A percentile compares a stretch with the other conserved stretches of the same genome.
These are phyloP conservation scores for Glaucopsyche alexis DNA, from an alignment of 2,888 invertebrate species.

Conservation along the genomic window DNA sequence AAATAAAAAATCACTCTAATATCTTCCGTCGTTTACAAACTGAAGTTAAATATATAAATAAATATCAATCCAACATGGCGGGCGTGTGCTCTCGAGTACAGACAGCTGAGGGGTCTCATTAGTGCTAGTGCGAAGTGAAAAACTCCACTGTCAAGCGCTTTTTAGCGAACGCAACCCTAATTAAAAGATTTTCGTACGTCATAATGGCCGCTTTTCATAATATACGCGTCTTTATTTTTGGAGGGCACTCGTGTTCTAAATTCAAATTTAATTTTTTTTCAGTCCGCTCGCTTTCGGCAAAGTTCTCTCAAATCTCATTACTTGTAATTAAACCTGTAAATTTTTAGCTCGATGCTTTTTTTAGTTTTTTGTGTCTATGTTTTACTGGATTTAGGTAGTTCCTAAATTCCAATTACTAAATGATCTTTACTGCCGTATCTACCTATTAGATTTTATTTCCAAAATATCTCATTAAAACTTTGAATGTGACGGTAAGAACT, in stretches of 20 bases:
- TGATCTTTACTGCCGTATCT: background rate
- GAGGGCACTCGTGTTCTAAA: constrained; percentile 24
- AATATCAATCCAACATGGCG: constrained; percentile 30
- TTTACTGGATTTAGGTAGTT: background rate
- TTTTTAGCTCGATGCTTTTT: background rate
- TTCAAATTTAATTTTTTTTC: constrained; percentile 25
- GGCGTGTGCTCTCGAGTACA: constrained; percentile 38
- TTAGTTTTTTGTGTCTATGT: constrained; percentile 9
- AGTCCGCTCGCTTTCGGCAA: constrained; percentile 23
- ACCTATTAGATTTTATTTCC: background rate
- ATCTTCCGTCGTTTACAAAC: background rate
- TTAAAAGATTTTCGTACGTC: constrained; percentile 58
- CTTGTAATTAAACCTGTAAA: constrained; percentile 16
- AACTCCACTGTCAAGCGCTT: constrained; percentile 42
- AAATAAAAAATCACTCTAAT: constrained; percentile 16
- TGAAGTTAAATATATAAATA: constrained; percentile 1
- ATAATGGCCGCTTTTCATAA: constrained; percentile 37
- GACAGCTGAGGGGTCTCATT: constrained; percentile 65
- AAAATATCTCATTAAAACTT: background rate
- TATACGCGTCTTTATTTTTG: constrained; percentile 26
- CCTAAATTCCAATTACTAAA: background rate
- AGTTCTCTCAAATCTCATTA: background rate
- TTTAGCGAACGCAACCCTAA: constrained; percentile 51
- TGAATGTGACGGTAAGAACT: background rate
- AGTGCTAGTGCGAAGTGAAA: constrained; percentile 47